Conservation (phyloP, 2,888 invertebrate species). For the Lasioglossum figueresi region DNA sequence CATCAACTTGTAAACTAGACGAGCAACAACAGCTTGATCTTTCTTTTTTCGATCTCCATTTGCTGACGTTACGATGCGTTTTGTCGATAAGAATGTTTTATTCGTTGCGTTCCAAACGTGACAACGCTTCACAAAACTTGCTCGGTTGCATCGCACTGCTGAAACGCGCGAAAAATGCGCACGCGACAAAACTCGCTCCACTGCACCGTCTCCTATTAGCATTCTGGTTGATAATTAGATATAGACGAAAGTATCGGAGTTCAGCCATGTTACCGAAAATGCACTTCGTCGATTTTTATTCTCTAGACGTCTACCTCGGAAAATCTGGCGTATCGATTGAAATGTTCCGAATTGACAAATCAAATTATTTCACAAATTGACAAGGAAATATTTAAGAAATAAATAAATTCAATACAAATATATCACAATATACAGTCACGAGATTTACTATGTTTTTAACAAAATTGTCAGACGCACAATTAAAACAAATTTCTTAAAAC, state of each 20-base stretch:
- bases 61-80: not conserved
- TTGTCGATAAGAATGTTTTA: not conserved
- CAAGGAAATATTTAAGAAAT: not conserved
- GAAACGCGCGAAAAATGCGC: constrained; percentile 8
- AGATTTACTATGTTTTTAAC: not conserved
- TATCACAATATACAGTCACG: not conserved
- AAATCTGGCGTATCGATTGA: no score
- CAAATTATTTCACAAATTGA: not conserved
- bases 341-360: not conserved
- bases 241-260: not conserved
- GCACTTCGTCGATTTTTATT: not conserved
- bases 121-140: not conserved
- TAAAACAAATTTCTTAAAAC: not conserved
- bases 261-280: not conserved
- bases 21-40: not conserved
- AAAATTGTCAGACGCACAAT: not conserved
- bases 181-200: not conserved
- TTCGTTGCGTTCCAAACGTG: constrained; percentile 3
- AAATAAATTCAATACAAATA: not conserved
- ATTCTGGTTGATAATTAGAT: not conserved
- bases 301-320: not conserved
- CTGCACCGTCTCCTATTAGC: not conserved
- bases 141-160: not conserved
- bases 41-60: not conserved
- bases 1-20: not conserved